These are phyloP conservation scores for Myocastor coypus DNA, from an alignment of 2,113 vertebrate genomes.

Conservation along the genomic window DNA sequence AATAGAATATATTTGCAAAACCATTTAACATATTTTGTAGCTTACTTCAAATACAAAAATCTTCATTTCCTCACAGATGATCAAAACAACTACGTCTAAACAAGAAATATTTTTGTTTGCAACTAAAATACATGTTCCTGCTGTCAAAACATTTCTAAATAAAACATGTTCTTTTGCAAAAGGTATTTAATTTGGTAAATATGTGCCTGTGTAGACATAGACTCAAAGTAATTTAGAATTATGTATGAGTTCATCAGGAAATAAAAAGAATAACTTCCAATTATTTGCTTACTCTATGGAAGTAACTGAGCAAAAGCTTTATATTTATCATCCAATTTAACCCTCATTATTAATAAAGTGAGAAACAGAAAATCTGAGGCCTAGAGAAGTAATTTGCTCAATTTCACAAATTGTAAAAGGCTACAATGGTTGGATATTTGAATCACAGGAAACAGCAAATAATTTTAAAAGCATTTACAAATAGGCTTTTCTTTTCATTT, in stretches of 20 bases:
- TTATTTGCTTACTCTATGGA: constrained; percentile 20
- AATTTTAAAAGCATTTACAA: not conserved
- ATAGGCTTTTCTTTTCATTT: not conserved
- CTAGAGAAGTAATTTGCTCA: not conserved
- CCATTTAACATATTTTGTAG: constrained; percentile 54
- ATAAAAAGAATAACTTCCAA: constrained; percentile 49
- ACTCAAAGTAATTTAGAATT: constrained; percentile 52
- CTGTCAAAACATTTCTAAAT: constrained; percentile 75
- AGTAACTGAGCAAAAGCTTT: constrained; percentile 3
- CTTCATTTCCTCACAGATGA: constrained; percentile 56
- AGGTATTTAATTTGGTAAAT: constrained; percentile 74
- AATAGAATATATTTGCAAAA: constrained; percentile 46
- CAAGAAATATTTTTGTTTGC: constrained; percentile 72
- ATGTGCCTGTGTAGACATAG: constrained; percentile 8
- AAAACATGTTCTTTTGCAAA: constrained; percentile 67
- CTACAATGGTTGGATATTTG: not conserved
- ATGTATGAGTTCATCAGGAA: constrained; percentile 46
- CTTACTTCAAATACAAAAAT: constrained; percentile 61
- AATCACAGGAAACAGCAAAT: not conserved
- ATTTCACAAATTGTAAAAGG: not conserved
- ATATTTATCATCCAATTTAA: constrained; percentile 11
- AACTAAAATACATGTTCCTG: constrained; percentile 64
- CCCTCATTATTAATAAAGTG: constrained; percentile 1
- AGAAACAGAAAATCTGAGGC: constrained; percentile 28
- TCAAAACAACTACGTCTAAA: constrained; percentile 67